Evolutionary conservation across 2,888 invertebrate genomes (phyloP).

Genomic region (Torymus auratus): DNA sequence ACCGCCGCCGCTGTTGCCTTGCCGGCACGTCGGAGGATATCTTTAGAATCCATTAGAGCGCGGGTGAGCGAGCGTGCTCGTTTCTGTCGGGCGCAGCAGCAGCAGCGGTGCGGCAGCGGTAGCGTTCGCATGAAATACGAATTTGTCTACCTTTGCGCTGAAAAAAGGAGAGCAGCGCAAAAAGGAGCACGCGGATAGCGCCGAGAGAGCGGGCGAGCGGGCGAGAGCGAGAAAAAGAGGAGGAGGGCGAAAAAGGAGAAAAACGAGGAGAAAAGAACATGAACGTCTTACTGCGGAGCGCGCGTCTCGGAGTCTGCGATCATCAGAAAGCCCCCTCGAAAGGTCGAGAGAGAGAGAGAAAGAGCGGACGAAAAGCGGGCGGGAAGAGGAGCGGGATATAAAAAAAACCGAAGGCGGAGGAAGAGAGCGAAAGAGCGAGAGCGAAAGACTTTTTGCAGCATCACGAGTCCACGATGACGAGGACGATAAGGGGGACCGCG

Average conservation of each 20-base stretch:
- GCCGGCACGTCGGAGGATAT: slow-evolving; percentile 8
- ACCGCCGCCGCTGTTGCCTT: too few species aligned
- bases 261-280: slow-evolving; percentile 52
- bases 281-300: slow-evolving; percentile 57
- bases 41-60: slow-evolving; percentile 49
- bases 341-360: slow-evolving; percentile 32
- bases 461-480: slow-evolving; percentile 60
- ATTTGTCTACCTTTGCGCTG: slow-evolving; percentile 54
- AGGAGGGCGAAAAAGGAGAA: slow-evolving; percentile 34
- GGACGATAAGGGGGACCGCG: slow-evolving; percentile 57
- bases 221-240: slow-evolving; percentile 8
- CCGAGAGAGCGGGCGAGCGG: too few species aligned
- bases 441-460: slow-evolving; percentile 56
- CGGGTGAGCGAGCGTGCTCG: not conserved
- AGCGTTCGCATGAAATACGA: slow-evolving; percentile 55
- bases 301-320: slow-evolving; percentile 47
- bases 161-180: slow-evolving; percentile 6
- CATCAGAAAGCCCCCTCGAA: slow-evolving; percentile 55
- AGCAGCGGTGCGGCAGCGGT: not conserved
- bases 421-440: slow-evolving; percentile 18
- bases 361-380: not conserved
- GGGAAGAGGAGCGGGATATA: slow-evolving; percentile 3
- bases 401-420: slow-evolving; percentile 43
- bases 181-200: not conserved
- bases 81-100: slow-evolving; percentile 1